Percentiles rank a stretch among this genome's conserved stretches.
phyloP scores from a whole-genome alignment of 1,140 invertebrate genomes.

The Lysiphlebus fabarum region DNA sequence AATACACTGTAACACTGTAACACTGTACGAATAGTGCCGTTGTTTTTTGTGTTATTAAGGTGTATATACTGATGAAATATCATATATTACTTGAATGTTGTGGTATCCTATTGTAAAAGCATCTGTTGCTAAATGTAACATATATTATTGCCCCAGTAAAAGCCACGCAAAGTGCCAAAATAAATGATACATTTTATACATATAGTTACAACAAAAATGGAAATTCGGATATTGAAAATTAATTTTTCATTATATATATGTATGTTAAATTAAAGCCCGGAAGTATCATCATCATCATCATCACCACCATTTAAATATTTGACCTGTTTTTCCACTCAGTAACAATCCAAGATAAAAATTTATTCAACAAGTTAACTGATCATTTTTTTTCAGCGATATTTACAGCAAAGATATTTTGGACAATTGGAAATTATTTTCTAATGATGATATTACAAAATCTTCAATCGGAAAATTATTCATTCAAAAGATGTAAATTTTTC shows the following conservation, averaged over 20 bases:
- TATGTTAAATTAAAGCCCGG: background rate
- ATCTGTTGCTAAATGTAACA: constrained; percentile 33
- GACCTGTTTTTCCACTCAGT: too few relatives aligned
- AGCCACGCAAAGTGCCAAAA: constrained; percentile 24
- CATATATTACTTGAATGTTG: constrained; percentile 19
- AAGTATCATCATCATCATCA: background rate
- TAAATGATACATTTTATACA: constrained; percentile 1
- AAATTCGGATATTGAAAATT: constrained; percentile 37
- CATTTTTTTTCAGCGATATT: too few relatives aligned
- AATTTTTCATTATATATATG: constrained; percentile 25
- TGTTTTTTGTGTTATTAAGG: constrained; percentile 24
- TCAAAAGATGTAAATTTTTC: too few relatives aligned
- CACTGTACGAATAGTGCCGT: constrained; percentile 20
- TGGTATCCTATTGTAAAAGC: constrained; percentile 33
- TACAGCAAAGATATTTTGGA: too few relatives aligned
- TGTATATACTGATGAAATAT: constrained; percentile 19
- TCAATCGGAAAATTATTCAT: too few relatives aligned
- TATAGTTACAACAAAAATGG: constrained; percentile 20
- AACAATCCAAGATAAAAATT: too few relatives aligned
- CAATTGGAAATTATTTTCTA: too few relatives aligned
- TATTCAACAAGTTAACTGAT: too few relatives aligned
- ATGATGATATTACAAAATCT: too few relatives aligned
- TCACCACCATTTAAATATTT: background rate
- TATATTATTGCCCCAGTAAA: constrained; percentile 12
- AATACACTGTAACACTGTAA: too few relatives aligned